These are phyloP conservation scores for Drosophila jambulina DNA, from an alignment of 1,140 invertebrate species.

Conservation along the genomic window DNA sequence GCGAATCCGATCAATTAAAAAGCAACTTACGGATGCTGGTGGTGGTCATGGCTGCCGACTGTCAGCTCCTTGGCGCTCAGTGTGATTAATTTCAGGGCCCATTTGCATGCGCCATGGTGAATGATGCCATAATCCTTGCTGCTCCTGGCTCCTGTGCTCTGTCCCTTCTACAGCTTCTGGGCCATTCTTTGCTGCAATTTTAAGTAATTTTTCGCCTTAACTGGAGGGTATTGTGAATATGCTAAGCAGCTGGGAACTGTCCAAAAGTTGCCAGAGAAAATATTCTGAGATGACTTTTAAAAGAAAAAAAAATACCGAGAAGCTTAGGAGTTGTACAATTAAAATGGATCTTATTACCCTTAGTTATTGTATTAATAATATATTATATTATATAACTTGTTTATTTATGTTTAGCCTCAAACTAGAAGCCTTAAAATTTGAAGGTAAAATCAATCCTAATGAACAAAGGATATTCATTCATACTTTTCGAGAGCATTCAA, in stretches of 20 bases:
- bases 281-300: background rate
- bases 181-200: constrained; percentile 35
- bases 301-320: background rate
- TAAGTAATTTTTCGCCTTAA: constrained; percentile 70
- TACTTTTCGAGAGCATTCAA: constrained; percentile 12
- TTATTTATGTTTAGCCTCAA: background rate
- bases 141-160: constrained; percentile 24
- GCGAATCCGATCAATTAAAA: constrained; percentile 69
- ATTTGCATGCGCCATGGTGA: constrained; percentile 69
- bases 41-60: constrained; percentile 36
- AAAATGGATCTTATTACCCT: background rate
- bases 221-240: constrained; percentile 37
- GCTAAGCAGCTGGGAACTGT: constrained; percentile 5
- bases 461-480: no score
- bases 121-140: constrained; percentile 74
- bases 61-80: constrained; percentile 36
- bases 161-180: constrained; percentile 7
- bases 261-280: background rate
- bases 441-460: no score
- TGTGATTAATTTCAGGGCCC: constrained; percentile 74
- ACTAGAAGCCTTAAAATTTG: no score
- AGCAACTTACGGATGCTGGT: constrained; percentile 50
- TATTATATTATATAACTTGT: background rate
- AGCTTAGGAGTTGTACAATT: background rate
- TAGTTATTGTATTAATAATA: background rate